These are phyloP conservation scores for Drosophila yooni DNA, from an alignment of 2,888 invertebrate genomes.

Conservation along the genomic window DNA sequence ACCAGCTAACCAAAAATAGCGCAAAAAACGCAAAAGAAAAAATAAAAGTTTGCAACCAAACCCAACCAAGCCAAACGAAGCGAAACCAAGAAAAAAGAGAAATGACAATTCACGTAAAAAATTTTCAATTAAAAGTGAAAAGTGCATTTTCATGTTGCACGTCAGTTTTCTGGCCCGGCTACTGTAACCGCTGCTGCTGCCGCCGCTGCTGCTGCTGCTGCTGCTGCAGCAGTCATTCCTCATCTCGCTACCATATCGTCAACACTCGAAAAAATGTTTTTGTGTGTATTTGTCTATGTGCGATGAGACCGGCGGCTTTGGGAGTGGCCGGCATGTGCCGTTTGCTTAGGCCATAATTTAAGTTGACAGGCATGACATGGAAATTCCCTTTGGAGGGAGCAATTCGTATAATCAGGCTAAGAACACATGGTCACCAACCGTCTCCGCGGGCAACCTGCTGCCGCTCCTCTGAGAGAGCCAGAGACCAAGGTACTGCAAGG, in stretches of 20 bases:
- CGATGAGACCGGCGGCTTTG: slow-evolving; percentile 5
- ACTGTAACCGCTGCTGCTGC: slow-evolving; percentile 23
- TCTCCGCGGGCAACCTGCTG: slow-evolving; percentile 37
- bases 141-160: slow-evolving; percentile 82
- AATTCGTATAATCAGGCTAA: slow-evolving; percentile 73
- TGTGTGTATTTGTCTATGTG: slow-evolving; percentile 21
- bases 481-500: not conserved
- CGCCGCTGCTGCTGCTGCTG: slow-evolving; percentile 18
- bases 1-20: slow-evolving; percentile 55
- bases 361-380: slow-evolving; percentile 78
- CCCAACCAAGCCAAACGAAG: slow-evolving; percentile 26
- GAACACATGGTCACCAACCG: slow-evolving; percentile 63
- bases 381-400: slow-evolving; percentile 76
- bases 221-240: slow-evolving; percentile 25
- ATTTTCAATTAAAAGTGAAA: slow-evolving; percentile 79
- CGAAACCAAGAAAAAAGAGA: slow-evolving; percentile 48
- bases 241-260: slow-evolving; percentile 14
- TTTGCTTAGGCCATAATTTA: slow-evolving; percentile 74
- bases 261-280: slow-evolving; percentile 42
- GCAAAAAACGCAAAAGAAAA: slow-evolving; percentile 7
- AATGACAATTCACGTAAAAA: slow-evolving; percentile 74
- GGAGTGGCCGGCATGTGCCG: slow-evolving; percentile 40
- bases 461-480: slow-evolving; percentile 31
- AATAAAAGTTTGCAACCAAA: slow-evolving; percentile 32
- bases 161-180: slow-evolving; percentile 60